Percentiles rank a stretch among this genome's conserved stretches.
These are phyloP conservation scores for Amblyornis subalaris DNA, from an alignment of 2,113 vertebrate genomes.

Conservation along the genomic window DNA sequence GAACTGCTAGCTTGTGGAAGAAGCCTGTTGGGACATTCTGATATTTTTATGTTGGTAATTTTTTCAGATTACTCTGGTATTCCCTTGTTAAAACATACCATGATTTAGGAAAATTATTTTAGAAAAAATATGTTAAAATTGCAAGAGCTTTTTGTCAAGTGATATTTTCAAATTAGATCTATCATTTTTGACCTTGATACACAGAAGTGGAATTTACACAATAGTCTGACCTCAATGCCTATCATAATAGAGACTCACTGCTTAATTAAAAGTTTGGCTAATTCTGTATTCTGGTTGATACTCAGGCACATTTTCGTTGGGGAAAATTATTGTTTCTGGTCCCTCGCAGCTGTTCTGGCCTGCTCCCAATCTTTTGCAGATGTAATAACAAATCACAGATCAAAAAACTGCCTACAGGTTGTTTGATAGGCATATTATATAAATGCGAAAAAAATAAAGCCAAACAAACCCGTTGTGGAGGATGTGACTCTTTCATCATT, in stretches of 20 bases:
- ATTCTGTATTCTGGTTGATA: slow-evolving; percentile 21
- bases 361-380: slow-evolving; percentile 13
- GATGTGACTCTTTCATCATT: neutral
- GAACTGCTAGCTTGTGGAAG: neutral
- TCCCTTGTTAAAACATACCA: neutral
- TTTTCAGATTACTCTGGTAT: neutral
- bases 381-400: slow-evolving; percentile 24
- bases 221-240: neutral
- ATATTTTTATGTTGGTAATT: neutral
- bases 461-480: neutral
- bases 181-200: neutral
- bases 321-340: slow-evolving; percentile 35
- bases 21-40: neutral
- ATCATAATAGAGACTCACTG: neutral
- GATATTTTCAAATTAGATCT: neutral
- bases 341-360: slow-evolving; percentile 12
- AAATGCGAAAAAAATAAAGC: neutral
- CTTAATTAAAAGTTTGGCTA: slow-evolving; percentile 44
- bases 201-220: neutral
- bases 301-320: neutral
- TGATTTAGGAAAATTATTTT: neutral
- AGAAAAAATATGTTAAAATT: neutral
- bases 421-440: neutral
- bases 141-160: neutral
- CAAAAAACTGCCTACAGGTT: neutral